These are phyloP conservation scores for Catharus minimus DNA, from an alignment of 2,113 vertebrate genomes.

Conservation along the genomic window DNA sequence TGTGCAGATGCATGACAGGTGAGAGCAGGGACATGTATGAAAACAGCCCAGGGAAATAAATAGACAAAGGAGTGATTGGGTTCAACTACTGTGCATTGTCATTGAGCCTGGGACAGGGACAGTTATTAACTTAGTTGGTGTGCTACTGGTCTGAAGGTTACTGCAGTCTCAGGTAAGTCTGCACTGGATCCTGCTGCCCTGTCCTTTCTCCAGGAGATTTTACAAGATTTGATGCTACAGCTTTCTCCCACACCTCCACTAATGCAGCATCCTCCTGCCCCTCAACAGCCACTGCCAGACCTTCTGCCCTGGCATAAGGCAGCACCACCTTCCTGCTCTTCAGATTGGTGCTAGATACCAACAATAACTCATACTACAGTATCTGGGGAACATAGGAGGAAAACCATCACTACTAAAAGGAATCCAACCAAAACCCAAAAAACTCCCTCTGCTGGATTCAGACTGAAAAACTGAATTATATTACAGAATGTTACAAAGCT, in stretches of 20 bases:
- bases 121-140: background rate
- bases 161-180: background rate
- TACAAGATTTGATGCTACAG: background rate
- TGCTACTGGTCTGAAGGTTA: background rate
- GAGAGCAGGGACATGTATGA: background rate
- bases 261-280: background rate
- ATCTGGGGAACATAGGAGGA: background rate
- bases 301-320: too few species aligned
- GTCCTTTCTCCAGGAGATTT: background rate
- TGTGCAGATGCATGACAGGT: background rate
- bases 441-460: background rate
- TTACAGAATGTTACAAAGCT: background rate
- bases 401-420: background rate
- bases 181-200: background rate
- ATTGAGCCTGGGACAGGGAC: background rate
- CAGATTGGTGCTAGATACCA: background rate
- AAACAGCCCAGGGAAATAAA: background rate
- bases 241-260: background rate
- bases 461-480: background rate
- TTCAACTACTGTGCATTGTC: background rate
- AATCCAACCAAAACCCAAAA: background rate
- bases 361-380: background rate
- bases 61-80: background rate
- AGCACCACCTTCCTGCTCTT: background rate
- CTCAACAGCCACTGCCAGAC: background rate